Evolutionary conservation across 2,888 invertebrate genomes (phyloP).

Genomic region (Conchocele bisecta): DNA sequence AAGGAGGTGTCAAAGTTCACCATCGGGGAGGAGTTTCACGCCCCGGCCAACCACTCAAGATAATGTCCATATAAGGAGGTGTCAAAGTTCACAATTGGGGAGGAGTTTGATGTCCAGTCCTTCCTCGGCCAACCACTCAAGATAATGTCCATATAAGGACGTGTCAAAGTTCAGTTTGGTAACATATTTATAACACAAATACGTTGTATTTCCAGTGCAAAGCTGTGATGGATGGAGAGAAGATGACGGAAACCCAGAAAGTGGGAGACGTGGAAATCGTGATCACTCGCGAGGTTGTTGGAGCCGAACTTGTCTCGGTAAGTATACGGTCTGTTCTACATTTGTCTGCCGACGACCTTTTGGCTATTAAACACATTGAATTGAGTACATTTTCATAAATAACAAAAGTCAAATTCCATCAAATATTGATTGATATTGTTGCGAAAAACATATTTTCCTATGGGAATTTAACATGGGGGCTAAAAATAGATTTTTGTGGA

Average conservation of each 20-base stretch:
- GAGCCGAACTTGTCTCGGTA: constrained; percentile 64
- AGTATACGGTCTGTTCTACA: constrained; percentile 12
- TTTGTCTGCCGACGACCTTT: background rate
- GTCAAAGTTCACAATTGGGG: constrained; percentile 60
- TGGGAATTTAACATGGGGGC: too few species aligned
- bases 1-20: constrained; percentile 63
- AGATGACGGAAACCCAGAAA: constrained; percentile 64
- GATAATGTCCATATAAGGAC: too few species aligned
- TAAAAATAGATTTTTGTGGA: too few species aligned
- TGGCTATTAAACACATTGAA: background rate
- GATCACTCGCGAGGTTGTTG: constrained; percentile 58
- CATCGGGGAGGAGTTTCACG: constrained; percentile 62
- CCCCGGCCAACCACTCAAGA: constrained; percentile 62
- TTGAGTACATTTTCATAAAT: background rate
- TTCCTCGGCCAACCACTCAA: constrained; percentile 62
- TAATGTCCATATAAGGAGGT: too few species aligned
- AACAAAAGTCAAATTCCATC: background rate
- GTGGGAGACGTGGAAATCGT: constrained; percentile 48
- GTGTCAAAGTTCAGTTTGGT: too few species aligned
- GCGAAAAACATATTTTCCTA: background rate
- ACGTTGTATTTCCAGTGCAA: constrained; percentile 50
- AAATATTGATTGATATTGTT: background rate
- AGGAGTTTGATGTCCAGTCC: constrained; percentile 62
- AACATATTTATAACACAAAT: background rate
- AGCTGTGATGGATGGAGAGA: constrained; percentile 62